A percentile compares a stretch with the other conserved stretches of the same genome.
Conservation (phyloP, 2,888 invertebrate genomes). For the Nomada hirtipes region DNA sequence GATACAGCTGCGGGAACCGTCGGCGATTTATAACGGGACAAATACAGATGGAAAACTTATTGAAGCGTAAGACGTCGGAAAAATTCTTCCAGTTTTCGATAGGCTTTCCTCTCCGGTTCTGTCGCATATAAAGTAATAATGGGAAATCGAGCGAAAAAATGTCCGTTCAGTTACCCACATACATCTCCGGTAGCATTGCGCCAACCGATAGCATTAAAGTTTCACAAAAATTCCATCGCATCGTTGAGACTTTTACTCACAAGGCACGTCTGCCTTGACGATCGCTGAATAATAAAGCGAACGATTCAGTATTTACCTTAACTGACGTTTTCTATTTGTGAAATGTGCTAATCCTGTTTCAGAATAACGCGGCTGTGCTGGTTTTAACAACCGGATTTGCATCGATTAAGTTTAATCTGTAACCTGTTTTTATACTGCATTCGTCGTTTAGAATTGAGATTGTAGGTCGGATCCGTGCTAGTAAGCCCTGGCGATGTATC, state of each 20-base stretch:
- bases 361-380: not conserved
- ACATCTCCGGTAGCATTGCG: conserved; percentile 19
- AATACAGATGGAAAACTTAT: conserved; percentile 66
- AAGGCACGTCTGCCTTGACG: too few relatives aligned
- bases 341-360: not conserved
- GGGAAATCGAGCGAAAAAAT: conserved; percentile 66
- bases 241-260: not conserved
- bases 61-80: conserved; percentile 68
- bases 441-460: not conserved
- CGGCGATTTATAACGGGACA: conserved; percentile 67
- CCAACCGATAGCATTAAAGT: conserved; percentile 13
- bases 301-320: too few relatives aligned
- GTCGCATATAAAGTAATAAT: conserved; percentile 61
- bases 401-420: not conserved
- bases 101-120: conserved; percentile 52
- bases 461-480: not conserved
- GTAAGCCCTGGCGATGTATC: not conserved
- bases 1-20: conserved; percentile 61
- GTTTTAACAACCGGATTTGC: not conserved
- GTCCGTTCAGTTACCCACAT: conserved; percentile 59
- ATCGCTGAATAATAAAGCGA: too few relatives aligned
- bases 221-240: conserved; percentile 18
- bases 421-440: not conserved
- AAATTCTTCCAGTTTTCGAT: conserved; percentile 70
- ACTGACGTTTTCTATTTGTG: too few relatives aligned